phyloP scores from a whole-genome alignment of 2,113 vertebrate genomes.

The Ovis canadensis region DNA sequence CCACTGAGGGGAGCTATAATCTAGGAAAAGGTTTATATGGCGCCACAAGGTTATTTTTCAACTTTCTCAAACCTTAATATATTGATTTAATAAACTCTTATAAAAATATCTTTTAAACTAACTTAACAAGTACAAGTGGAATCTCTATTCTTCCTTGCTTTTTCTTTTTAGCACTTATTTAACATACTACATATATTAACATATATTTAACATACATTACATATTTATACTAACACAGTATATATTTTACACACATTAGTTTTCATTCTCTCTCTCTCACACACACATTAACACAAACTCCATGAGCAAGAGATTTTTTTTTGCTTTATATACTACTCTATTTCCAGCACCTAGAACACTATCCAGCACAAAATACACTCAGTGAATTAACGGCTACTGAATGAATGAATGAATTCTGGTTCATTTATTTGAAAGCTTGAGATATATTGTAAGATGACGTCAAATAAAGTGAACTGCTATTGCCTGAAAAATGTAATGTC shows the following conservation, averaged over 20 bases:
- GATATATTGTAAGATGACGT: neutral
- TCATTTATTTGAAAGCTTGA: slow-evolving; percentile 5
- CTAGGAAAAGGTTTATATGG: slow-evolving; percentile 63
- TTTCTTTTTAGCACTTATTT: neutral
- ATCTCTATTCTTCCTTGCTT: neutral
- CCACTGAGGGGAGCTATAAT: slow-evolving; percentile 82
- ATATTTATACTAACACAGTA: neutral
- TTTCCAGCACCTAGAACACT: neutral
- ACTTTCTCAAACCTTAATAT: slow-evolving; percentile 4
- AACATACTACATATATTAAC: neutral
- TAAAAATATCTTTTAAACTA: slow-evolving; percentile 29
- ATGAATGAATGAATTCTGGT: neutral
- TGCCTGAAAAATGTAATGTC: neutral
- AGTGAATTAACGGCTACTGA: neutral
- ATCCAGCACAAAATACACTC: neutral
- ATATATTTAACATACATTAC: neutral
- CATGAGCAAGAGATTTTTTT: neutral
- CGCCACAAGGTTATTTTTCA: neutral
- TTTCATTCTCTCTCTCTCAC: neutral
- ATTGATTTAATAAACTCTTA: slow-evolving; percentile 4
- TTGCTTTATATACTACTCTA: neutral
- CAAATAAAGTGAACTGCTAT: neutral
- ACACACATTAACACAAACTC: neutral
- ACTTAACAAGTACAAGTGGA: neutral
- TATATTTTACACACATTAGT: neutral